Evolutionary conservation across 2,797 vertebrate species (phyloP), one percentile per base, ranked within the genome.

Genomic region (Mus spretus): DNA sequence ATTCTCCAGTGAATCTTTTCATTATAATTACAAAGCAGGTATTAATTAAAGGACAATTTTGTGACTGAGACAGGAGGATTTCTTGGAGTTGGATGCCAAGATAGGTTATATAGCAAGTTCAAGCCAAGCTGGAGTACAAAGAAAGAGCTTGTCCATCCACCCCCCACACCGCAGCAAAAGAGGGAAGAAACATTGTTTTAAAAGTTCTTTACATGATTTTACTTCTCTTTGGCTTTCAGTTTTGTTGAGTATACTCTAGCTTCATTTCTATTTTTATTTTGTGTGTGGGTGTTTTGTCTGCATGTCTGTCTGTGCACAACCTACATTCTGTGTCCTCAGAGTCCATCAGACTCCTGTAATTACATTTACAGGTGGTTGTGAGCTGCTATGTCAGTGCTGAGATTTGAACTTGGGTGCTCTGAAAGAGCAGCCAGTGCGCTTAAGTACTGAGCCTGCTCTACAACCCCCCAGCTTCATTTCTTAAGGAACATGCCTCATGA

Each of bases 1-100:
- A 83, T 91, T 89, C n/a, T 95, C 24, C 57, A 88, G 19, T 89
- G n/a, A 70, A 77, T 78, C 55, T 70, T 96, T 89, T 93, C 50
- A 81, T 26, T 81, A 4, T 15, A 63, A 9, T 91, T 91, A 50
- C 10, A 22, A 74, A 96, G 81, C 55, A 57, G 53, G 67, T 89
- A 70, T 55, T 65, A 67, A 85, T 77, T 90, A 91, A 93, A 81
- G 34, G 72, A 34, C 44, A n/a, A 53, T 67, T 85, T n/a, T 50
- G 31, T 50, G 84, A 13, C 47, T 26, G 65, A 86, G 22, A 55
- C 65, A 72, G 47, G 63, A 67, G 44, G 65, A 86, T 86, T 72
- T 24, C 63, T 70, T 86, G 47, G 15, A 72, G 84, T 55, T 53
- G 22, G 20, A 55, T 9, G 34, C 65, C 63, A 72, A 53, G 53